Evolutionary conservation across 2,797 vertebrate genomes (phyloP).

Genomic region (Tragelaphus eurycerus): DNA sequence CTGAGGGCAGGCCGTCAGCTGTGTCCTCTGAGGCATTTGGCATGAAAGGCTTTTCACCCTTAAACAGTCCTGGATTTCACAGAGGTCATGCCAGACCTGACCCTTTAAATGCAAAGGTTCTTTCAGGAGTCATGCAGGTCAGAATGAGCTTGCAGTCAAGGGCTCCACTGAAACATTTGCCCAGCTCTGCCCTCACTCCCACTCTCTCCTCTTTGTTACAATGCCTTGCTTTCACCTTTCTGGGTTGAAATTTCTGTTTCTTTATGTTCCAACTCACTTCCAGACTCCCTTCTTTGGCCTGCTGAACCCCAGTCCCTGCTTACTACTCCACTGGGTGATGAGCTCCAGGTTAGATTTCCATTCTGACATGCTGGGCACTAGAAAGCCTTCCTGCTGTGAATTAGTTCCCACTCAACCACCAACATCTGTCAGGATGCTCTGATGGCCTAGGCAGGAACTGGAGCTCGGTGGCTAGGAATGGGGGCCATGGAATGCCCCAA

Average conservation of each 20-base stretch:
- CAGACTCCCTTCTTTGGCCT: background rate
- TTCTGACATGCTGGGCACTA: background rate
- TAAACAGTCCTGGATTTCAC: too few relatives aligned
- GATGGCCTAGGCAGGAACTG: background rate
- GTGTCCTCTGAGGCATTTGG: accelerated
- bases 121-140: background rate
- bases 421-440: background rate
- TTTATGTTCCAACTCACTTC: background rate
- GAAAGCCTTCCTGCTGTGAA: background rate
- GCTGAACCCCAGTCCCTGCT: background rate
- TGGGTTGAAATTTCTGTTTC: background rate
- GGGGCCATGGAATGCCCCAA: too few relatives aligned
- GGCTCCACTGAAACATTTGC: background rate
- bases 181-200: background rate
- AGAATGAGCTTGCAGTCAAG: accelerated
- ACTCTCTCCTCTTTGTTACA: background rate
- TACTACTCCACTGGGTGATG: accelerated
- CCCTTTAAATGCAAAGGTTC: background rate
- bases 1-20: background rate
- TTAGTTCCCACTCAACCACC: accelerated
- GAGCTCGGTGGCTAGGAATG: accelerated
- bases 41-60: background rate
- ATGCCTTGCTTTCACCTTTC: too few relatives aligned
- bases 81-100: background rate
- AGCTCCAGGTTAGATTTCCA: accelerated